Evolutionary conservation across 2,113 vertebrate species (phyloP), one percentile per base, ranked within the genome.

Genomic region (Motacilla tschutschensis): DNA sequence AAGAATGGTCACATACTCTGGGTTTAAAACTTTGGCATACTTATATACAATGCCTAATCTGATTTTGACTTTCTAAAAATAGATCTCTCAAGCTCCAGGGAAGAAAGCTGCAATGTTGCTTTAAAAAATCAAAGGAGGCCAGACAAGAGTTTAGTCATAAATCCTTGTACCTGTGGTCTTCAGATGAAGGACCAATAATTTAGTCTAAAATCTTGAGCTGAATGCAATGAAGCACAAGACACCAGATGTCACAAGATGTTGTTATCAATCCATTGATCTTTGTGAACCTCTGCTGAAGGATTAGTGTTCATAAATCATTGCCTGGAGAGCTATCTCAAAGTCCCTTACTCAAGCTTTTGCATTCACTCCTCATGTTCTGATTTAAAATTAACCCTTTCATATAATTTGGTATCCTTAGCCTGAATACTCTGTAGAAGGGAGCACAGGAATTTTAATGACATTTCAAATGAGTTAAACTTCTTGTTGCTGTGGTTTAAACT

Each of bases 331-430:
- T 57, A 77, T 65, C 74, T 55, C 43, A 46, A 83, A 77, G 65
- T 87, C 71, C 76, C 50, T 55, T 76, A 15, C 50, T 79, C 22
- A 16, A 64, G 40, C 70, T 75, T 62, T 94, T 89, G 59, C 51
- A 59, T 85, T 89, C 63, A n/a, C 8, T 70, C 55, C 26, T 80
- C 35, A 1, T 53, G 40, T 55, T 85, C 18, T 85, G 66, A 91
- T 91, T 85, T 83, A 92, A 93, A 88, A 88, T 88, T 94, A 95
- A 93, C 91, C 17, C 66, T 73, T 70, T 51, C 31, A 8, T 63
- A 43, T 35, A 1, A 0, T 65, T 74, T 2, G 1, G 10, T 59
- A 26, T 87, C 70, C 62, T 85, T 72, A 59, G 47, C 55, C 50
- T 71, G 43, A 44, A 83, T 50, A 55, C 16, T 79, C 44, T 58